Evolutionary conservation across 2,888 invertebrate genomes (phyloP).

Genomic region (Pherbina coryleti): DNA sequence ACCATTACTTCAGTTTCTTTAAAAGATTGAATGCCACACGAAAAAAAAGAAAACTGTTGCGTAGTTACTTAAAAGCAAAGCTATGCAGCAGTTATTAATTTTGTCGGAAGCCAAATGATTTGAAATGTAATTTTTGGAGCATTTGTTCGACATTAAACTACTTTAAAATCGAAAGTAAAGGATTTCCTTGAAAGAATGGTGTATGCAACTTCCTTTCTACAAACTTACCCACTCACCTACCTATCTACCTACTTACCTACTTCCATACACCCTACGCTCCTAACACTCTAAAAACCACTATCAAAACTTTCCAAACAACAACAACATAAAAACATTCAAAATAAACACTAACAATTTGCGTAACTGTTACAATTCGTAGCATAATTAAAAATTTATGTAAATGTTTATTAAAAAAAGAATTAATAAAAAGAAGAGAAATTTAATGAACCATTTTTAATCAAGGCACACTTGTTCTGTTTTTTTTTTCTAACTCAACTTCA

Average conservation of each 20-base stretch:
- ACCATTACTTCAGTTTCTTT: background rate
- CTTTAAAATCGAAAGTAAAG: no score
- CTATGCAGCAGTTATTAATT: background rate
- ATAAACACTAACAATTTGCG: conserved; percentile 19
- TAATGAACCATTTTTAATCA: background rate
- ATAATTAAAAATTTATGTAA: conserved; percentile 47
- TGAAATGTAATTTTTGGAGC: background rate
- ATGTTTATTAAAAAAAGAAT: conserved; percentile 43
- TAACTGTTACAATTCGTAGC: conserved; percentile 39
- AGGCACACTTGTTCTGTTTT: background rate
- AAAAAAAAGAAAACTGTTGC: background rate
- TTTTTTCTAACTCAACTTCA: background rate
- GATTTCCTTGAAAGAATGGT: no score
- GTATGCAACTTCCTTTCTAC: background rate
- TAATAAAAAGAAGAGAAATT: conserved; percentile 31
- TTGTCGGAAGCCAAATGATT: background rate
- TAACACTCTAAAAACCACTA: background rate
- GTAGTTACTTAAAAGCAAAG: background rate
- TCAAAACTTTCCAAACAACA: conserved; percentile 3
- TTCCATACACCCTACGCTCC: background rate
- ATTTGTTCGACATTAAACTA: no score
- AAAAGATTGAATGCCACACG: background rate
- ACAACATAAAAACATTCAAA: conserved; percentile 5
- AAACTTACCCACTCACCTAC: background rate
- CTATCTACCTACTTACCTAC: background rate